Evolutionary conservation across 2,888 invertebrate species (phyloP), one percentile per base, ranked within the genome.

Genomic region (Hypsopygia costalis): DNA sequence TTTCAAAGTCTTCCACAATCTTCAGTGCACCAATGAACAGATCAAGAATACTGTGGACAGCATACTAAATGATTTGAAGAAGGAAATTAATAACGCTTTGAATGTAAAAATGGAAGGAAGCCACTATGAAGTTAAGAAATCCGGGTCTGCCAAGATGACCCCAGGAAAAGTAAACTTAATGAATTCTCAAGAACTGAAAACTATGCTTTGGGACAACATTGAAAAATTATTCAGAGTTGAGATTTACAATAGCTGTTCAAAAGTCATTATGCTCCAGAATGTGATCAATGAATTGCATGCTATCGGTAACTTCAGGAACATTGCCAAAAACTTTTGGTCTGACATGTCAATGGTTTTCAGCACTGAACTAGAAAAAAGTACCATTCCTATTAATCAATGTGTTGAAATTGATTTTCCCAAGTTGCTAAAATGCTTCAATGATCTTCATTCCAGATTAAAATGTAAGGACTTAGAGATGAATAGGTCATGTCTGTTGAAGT

Each of bases 351-450:
- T 66, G 2, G 67, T 76, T 4, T 87, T 89, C 46, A 77, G 81
- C 45, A 79, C 63, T 50, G 91, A 92, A 65, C 74, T 92, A 16
- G 89, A 89, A 33, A 90, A 89, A 55, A 82, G 90, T 37, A 81
- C 90, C 0, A 53, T 79, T 1, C 83, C 89, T 43, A 91, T 96
- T 31, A 94, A 93, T 62, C 96, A 96, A 75, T 94, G 95, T 41
- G 90, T 97, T 41, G 97, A 97, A 79, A 94, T 94, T 41, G 97
- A 97, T 69, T 97, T 93, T 74, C 97, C 97, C 3, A 95, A 94
- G 74, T 87, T 97, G 28, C 81, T 97, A n/a, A 93, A 95, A 61
- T 91, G 94, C 53, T 95, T 94, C 72, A 91, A 93, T 67, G 96
- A 96, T 63, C 87, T 96, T 56, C 91, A 93, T 49, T 92, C 92